Evolutionary conservation across 2,113 vertebrate species (phyloP).

Genomic region (Corythornis madagascariensis): DNA sequence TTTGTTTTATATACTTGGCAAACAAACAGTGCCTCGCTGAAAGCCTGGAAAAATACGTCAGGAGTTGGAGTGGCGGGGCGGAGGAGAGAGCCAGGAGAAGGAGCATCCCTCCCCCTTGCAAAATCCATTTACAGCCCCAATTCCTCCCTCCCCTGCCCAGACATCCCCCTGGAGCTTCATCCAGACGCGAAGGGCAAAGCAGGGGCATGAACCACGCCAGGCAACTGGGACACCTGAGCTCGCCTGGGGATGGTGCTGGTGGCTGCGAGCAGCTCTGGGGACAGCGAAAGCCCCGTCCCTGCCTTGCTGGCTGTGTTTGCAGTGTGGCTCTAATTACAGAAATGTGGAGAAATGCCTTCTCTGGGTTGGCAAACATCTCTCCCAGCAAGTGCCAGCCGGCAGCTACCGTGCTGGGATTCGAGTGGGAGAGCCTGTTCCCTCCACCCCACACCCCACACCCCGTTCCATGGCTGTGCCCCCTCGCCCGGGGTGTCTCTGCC

Average conservation of each 20-base stretch:
- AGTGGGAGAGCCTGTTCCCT: neutral
- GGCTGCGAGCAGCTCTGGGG: neutral
- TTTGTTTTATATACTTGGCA: neutral
- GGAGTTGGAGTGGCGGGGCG: neutral
- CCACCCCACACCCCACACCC: neutral
- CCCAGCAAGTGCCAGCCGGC: neutral
- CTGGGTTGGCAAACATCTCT: slow-evolving; percentile 29
- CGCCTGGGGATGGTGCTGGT: neutral
- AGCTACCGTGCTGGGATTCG: neutral
- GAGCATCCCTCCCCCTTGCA: neutral
- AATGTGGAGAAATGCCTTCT: neutral
- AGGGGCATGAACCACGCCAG: neutral
- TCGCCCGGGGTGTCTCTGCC: fast-evolving
- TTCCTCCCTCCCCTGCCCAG: neutral
- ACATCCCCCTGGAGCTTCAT: neutral
- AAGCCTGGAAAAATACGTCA: neutral
- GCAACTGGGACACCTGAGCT: neutral
- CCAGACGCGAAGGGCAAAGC: slow-evolving; percentile 1
- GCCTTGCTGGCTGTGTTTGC: slow-evolving; percentile 26
- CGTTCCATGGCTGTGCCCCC: neutral
- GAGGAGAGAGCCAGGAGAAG: neutral
- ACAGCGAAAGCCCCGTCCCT: fast-evolving
- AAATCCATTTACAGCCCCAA: neutral
- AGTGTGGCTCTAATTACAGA: slow-evolving; percentile 27
- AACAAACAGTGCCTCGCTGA: neutral